phyloP scores from a whole-genome alignment of 2,888 invertebrate genomes.

The Plutella xylostella region DNA sequence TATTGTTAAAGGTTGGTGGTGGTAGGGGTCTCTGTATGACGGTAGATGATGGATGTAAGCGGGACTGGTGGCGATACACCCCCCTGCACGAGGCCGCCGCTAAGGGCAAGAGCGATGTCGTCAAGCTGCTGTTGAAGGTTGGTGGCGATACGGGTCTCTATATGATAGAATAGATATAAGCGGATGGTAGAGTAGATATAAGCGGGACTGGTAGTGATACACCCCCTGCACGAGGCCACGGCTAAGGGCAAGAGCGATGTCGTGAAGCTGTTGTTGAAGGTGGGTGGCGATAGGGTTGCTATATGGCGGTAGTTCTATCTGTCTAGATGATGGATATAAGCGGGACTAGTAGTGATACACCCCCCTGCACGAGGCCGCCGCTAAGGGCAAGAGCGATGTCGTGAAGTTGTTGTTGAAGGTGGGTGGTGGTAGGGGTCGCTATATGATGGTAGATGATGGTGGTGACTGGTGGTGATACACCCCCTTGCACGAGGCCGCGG shows the following conservation, averaged over 20 bases:
- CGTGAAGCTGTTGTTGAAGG: constrained; percentile 87
- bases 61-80: constrained; percentile 98
- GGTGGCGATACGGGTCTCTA: no score
- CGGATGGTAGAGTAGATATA: no score
- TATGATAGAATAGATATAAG: no score
- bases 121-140: constrained; percentile 87
- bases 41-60: no score
- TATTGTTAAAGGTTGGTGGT: no score
- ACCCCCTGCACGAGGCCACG: constrained; percentile 97
- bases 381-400: constrained; percentile 97
- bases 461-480: constrained; percentile 98
- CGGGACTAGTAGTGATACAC: constrained; percentile 98
- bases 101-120: constrained; percentile 93
- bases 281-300: no score
- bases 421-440: no score
- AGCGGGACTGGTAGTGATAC: constrained; percentile 96
- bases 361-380: constrained; percentile 97
- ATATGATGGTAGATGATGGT: no score
- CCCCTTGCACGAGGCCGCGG: constrained; percentile 95
- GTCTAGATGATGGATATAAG: no score
- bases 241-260: constrained; percentile 98
- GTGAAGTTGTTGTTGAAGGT: constrained; percentile 89
- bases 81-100: constrained; percentile 96
- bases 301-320: no score
- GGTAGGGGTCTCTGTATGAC: no score